Base-by-base conservation (phyloP, 2,113 vertebrate genomes). In the Alectura lathami region DNA sequence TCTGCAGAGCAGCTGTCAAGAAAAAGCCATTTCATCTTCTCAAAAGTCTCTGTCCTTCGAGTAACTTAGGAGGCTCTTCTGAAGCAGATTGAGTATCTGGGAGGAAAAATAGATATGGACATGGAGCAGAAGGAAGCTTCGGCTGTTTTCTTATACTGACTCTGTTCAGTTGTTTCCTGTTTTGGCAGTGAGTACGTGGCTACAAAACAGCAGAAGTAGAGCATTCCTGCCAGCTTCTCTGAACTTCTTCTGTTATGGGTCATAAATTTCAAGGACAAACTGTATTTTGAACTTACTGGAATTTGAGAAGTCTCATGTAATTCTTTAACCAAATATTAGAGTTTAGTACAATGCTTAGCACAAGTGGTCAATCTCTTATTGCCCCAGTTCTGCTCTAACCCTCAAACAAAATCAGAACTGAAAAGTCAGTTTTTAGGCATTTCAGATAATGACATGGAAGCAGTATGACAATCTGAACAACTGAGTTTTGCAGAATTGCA, bases 151-250 rank as follows among this genome's bases (percentile, higher is more conserved):
- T 91, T 85, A 53, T 3, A 5, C 64, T 86, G 89, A 91, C 24
- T 96, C 43, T 68, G 80, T 93, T 95, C 73, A 81, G 90, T 95
- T 96, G 91, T 91, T 97, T 96, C 95, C 89, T 96, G 94, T 97
- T 97, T 94, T 91, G 94, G 90, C 94, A 93, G 60, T 6, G 57
- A 90, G 76, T 72, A 22, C 76, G 48, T 66, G 83, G 62, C 96
- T 91, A 64, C 83, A 78, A 20, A 96, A 51, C 79, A 75, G 85
- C 95, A 94, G 76, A 96, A 94, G 54, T 36, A 2, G 40, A 89
- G 53, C 79, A 73, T 94, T 93, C 72, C 64, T 95, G 95, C 83
- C 91, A 93, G 88, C 94, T 88, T 54, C 80, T 81, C 79, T 94
- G 91, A 94, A 96, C 91, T 92, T 73, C 95, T 96, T 92, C 85